Conservation (phyloP, 2,113 vertebrate species). For the Anas platyrhynchos region DNA sequence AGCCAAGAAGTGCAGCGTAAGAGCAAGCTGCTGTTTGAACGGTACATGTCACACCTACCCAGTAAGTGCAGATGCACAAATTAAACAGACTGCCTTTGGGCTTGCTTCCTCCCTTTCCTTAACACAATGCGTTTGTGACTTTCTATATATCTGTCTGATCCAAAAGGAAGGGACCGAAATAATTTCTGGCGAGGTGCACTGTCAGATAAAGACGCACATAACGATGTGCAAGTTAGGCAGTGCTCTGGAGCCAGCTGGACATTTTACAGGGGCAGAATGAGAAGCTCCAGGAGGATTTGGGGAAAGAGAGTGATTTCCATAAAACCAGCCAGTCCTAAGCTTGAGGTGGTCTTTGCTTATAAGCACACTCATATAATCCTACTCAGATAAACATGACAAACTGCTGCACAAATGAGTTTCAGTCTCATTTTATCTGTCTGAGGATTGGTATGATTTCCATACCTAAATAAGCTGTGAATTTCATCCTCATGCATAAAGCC, state of each 20-base stretch:
- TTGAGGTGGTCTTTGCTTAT: not conserved
- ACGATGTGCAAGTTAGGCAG: not conserved
- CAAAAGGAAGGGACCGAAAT: conserved; percentile 44
- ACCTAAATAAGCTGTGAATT: not conserved
- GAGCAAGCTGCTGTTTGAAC: not conserved
- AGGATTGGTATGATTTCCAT: not conserved
- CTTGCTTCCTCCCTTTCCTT: conserved; percentile 26
- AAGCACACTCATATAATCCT: not conserved
- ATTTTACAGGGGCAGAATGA: not conserved
- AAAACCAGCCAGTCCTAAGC: not conserved
- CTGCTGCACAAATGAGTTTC: not conserved
- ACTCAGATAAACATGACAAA: not conserved
- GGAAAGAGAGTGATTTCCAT: not conserved
- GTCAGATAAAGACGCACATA: not conserved
- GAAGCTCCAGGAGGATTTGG: not conserved
- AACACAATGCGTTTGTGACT: conserved; percentile 21
- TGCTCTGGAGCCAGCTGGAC: not conserved
- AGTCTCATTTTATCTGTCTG: not conserved
- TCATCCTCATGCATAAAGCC: not conserved
- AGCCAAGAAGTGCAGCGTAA: not conserved
- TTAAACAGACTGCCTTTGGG: conserved; percentile 11
- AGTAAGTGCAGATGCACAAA: not conserved
- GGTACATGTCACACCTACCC: conserved; percentile 3
- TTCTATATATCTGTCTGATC: conserved; percentile 45
- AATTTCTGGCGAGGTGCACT: not conserved